Evolutionary conservation across 2,113 vertebrate genomes (phyloP), one percentile per base, ranked within the genome.

Genomic region (Macrotus californicus): DNA sequence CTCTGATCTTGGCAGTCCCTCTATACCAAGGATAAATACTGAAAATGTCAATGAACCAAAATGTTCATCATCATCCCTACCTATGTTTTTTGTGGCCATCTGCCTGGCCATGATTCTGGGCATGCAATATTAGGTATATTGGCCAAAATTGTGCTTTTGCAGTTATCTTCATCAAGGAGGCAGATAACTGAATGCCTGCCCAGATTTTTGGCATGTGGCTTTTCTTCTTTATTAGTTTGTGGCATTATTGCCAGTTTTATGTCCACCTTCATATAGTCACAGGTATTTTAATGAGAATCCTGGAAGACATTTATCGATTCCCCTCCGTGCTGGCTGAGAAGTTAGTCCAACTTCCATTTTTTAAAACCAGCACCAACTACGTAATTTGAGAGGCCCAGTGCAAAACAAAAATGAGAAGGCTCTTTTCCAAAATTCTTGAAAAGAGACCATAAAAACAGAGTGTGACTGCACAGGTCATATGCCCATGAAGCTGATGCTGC

Each of bases 131-230:
- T 54, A 75, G 43, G 7, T 86, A 43, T 39, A 29, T 59, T 91
- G 34, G 64, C 79, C 93, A 96, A 92, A 18, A 91, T 76, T 67
- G 56, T 66, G 64, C 21, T 72, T 96, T 82, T 48, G 21, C 66
- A 85, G 94, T 93, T 18, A 41, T 96, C n/a, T 93, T 92, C 80
- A 96, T 94, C 59, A 86, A 61, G 24, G 36, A 93, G 22, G 36
- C 90, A 96, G 14, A 72, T 56, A 43, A 94, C 31, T 93, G 87
- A 96, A 96, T 81, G 89, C 93, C 46, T 96, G 80, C 80, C 94
- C 80, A 93, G n/a, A 56, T 56, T 85, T 93, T 80, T 89, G 75
- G 64, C 70, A 34, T 39, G 15, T 67, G 59, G 48, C 46, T 93
- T 91, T 86, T 88, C 73, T 72, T 79, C 48, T 92, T 59, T 93